Base-by-base conservation (phyloP, 1,140 invertebrate genomes). In the Limonius californicus region DNA sequence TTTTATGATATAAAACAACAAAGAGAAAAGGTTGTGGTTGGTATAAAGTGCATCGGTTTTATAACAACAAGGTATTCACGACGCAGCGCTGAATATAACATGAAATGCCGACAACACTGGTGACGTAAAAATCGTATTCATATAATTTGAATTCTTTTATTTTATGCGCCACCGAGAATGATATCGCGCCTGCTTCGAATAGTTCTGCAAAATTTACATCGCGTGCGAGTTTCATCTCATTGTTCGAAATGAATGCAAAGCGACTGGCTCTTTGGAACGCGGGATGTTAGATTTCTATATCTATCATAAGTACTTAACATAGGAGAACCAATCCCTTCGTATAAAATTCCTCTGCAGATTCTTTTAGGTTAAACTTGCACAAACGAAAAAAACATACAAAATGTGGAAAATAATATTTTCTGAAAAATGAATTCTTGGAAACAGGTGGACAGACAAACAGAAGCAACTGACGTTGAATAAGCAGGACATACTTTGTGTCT, bases 131-230 rank as follows among this genome's bases (percentile, higher is more conserved):
- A 72, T 73, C 65, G 69, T 70, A 70, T 69, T 72, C 70, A 70
- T 74, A 74, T 73, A 69, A 73, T 74, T 74, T 75, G 64, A 68
- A 74, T 73, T 73, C 69, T 74, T 74, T 74, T 72, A 72, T 72
- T 71, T 72, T 67, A 70, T 72, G 65, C 66, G 64, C 65, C 69
- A 50, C 20, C 58, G 63, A 55, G 72, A 71, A 74, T 74, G 70
- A 72, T 72, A 74, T 69, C 70, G 70, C 69, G 65, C 62, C 72
- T 70, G 71, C 72, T 69, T 68, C 65, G 67, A 74, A 73, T 73
- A 74, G 71, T 74, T 74, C 64, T 59, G 65, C 64, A 64, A 73
- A 74, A 74, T 74, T 74, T 74, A 74, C 71, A 68, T 68, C 65
- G 47, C 50, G 54, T 59, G 61, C 61, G 61, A 60, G 61, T 64